These are phyloP conservation scores for Drosophila bifasciata DNA, from an alignment of 1,140 invertebrate species.

Conservation along the genomic window DNA sequence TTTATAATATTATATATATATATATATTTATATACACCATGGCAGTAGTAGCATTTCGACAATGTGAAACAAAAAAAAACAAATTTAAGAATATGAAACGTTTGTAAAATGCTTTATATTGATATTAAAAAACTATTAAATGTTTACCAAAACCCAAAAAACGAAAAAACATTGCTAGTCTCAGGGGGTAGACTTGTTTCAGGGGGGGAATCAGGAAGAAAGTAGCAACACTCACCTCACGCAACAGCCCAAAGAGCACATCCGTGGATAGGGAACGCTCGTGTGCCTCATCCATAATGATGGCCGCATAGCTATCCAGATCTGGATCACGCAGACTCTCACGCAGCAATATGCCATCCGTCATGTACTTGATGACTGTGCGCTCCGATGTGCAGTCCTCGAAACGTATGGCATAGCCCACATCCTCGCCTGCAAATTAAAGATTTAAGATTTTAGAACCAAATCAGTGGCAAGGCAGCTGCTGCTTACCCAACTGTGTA, in stretches of 20 bases:
- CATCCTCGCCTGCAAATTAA: slow-evolving; percentile 89
- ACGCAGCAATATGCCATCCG: slow-evolving; percentile 97
- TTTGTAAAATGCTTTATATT: slow-evolving; percentile 79
- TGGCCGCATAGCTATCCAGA: slow-evolving; percentile 96
- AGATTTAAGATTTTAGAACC: not conserved
- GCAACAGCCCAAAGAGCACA: slow-evolving; percentile 97
- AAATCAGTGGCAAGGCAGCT: not conserved
- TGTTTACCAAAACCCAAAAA: slow-evolving; percentile 62
- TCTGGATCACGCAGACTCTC: slow-evolving; percentile 98
- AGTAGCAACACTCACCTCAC: slow-evolving; percentile 90
- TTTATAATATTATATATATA: slow-evolving; percentile 65
- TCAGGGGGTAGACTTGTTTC: too few relatives aligned
- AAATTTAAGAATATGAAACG: slow-evolving; percentile 58
- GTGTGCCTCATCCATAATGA: slow-evolving; percentile 99
- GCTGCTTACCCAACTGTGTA: slow-evolving; percentile 89
- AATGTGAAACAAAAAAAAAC: slow-evolving; percentile 62
- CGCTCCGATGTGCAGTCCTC: slow-evolving; percentile 99
- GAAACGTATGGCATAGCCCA: slow-evolving; percentile 99
- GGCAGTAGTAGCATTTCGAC: slow-evolving; percentile 55
- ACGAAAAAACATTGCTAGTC: not conserved
- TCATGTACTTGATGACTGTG: slow-evolving; percentile 99
- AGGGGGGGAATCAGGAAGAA: too few relatives aligned
- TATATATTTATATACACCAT: slow-evolving; percentile 51
- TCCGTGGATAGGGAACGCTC: slow-evolving; percentile 99
- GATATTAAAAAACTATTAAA: slow-evolving; percentile 78